Base-by-base conservation (phyloP, 2,113 vertebrate species). In the Prochilodus magdalenae region DNA sequence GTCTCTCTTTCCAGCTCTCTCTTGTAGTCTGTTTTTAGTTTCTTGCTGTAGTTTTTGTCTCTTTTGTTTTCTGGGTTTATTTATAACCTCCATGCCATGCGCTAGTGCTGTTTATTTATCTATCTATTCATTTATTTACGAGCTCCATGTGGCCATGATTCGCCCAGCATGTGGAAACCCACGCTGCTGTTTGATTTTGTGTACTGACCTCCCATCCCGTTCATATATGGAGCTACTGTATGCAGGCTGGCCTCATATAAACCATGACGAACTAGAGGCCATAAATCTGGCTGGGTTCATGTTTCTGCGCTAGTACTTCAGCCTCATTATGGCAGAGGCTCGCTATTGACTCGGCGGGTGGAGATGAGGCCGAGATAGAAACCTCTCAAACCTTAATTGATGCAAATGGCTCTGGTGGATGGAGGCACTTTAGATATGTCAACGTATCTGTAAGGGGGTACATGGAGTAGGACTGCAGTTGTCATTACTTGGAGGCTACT, bases 61-160 rank as follows among this genome's bases (percentile, higher is more conserved):
- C 69, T 86, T 83, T 90, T 86, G 76, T 91, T 81, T 87, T 87
- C 74, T 67, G 72, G 73, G 70, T 87, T 77, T 86, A 82, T 86
- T 86, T 73, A 49, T 85, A 87, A 73, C 81, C 71, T 36, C 65
- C 44, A 14, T 62, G 27, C 36, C 16, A 22, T 75, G 47, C 29
- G 26, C 30, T 66, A 44, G 62, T 73, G 67, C 86, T 57, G 83
- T 69, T 36, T 73, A 69, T 83, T 71, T 86, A 24, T 85, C 16
- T 80, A 74, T 82, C 70, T 57, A 83, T 69, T 36, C 70, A 69
- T 83, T 71, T 86, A 24, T 85, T 18, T 80, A 74, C 70, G 20
- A 55, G 72, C 36, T 26, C 53, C 36, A 72, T 18, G 14, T 69
- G 27, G 57, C 53, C 70, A 73, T 53, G 18, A 26, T 67, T 84